phyloP scores from a whole-genome alignment of 1,140 invertebrate species.

The Elymnias hypermnestra region DNA sequence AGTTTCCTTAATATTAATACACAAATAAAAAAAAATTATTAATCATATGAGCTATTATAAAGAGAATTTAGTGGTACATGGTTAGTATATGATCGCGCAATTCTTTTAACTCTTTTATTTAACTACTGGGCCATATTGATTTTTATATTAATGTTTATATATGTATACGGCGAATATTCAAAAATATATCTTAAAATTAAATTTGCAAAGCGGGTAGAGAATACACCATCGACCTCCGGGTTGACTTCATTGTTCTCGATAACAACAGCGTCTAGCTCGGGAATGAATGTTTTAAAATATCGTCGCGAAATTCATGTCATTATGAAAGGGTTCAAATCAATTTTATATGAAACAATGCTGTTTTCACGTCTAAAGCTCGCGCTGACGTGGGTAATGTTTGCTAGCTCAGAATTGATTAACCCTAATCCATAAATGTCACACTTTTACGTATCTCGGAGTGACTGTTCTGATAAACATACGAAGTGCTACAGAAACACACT shows the following conservation, averaged over 20 bases:
- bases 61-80: too few species aligned
- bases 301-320: slow-evolving; percentile 44
- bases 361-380: slow-evolving; percentile 26
- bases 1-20: too few species aligned
- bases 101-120: too few species aligned
- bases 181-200: too few species aligned
- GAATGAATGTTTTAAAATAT: slow-evolving; percentile 41
- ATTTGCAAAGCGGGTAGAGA: too few species aligned
- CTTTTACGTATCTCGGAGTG: slow-evolving; percentile 28
- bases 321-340: slow-evolving; percentile 57
- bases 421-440: slow-evolving; percentile 61
- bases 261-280: slow-evolving; percentile 20
- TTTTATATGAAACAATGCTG: slow-evolving; percentile 52
- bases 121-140: too few species aligned
- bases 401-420: slow-evolving; percentile 54
- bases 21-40: too few species aligned
- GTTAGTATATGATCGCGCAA: too few species aligned
- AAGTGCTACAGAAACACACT: background rate
- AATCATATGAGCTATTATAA: too few species aligned
- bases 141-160: too few species aligned
- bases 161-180: too few species aligned
- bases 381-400: slow-evolving; percentile 60
- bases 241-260: slow-evolving; percentile 28
- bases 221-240: slow-evolving; percentile 31
- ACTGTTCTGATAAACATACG: background rate